phyloP scores from a whole-genome alignment of 2,113 vertebrate species.

The Corydoras maculifer region DNA sequence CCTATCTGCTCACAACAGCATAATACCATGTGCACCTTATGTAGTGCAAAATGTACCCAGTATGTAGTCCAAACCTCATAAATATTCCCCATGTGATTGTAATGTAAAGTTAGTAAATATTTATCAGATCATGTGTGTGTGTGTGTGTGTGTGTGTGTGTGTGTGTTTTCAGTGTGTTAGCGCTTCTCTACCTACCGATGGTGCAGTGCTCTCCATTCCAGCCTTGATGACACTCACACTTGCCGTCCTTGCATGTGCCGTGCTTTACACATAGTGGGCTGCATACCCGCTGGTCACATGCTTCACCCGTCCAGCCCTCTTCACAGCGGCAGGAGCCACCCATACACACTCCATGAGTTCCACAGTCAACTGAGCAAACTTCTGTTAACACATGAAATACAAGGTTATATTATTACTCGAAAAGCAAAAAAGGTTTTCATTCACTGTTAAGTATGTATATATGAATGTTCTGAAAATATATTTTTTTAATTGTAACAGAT shows the following conservation, averaged over 20 bases:
- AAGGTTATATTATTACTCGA: background rate
- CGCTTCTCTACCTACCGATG: conserved; percentile 90
- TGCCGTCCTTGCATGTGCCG: conserved; percentile 98
- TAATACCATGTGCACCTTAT: no score
- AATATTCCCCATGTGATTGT: no score
- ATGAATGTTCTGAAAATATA: no score
- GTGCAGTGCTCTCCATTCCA: conserved; percentile 99
- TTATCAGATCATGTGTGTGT: background rate
- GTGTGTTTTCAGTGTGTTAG: conserved; percentile 60
- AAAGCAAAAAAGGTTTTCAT: no score
- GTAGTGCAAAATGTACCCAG: no score
- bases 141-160: background rate
- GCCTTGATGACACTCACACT: conserved; percentile 98
- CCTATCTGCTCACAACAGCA: no score
- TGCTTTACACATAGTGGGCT: conserved; percentile 96
- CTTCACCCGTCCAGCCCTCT: conserved; percentile 93
- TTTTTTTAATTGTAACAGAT: no score
- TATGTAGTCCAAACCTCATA: no score
- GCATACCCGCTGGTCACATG: conserved; percentile 95
- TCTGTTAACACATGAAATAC: conserved; percentile 62
- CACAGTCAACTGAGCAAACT: conserved; percentile 97
- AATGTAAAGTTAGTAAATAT: no score
- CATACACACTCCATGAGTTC: conserved; percentile 95
- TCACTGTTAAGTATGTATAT: no score
- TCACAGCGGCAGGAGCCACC: conserved; percentile 93